Conservation (phyloP, 2,113 vertebrate species). For the Chiloscyllium plagiosum region DNA sequence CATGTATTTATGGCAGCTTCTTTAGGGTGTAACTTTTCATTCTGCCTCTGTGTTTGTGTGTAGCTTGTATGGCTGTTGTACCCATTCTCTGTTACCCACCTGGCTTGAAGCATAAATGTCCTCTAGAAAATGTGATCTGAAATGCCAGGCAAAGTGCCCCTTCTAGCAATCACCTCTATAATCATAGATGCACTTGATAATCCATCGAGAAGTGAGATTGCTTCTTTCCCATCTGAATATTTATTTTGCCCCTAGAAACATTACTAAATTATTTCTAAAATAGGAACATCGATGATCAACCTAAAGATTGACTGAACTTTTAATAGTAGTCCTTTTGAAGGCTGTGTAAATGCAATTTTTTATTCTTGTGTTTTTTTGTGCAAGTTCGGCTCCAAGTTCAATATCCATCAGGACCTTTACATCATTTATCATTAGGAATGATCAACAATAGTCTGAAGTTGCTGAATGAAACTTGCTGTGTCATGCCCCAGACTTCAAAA, state of each 20-base stretch:
- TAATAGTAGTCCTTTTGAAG: neutral
- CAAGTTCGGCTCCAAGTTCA: neutral
- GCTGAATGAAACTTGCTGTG: neutral
- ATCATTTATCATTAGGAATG: neutral
- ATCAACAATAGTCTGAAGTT: neutral
- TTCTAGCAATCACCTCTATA: neutral
- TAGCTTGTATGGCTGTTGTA: neutral
- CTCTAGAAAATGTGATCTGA: neutral
- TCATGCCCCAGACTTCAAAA: neutral
- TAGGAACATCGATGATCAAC: neutral
- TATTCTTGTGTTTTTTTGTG: neutral
- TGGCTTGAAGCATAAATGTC: neutral
- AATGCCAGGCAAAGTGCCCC: neutral
- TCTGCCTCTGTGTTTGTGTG: neutral
- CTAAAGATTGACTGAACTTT: neutral
- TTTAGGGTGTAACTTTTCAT: neutral
- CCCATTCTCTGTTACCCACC: neutral
- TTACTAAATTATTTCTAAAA: neutral
- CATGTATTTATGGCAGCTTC: neutral
- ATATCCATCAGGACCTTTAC: neutral
- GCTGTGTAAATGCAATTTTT: neutral
- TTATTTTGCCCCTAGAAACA: neutral
- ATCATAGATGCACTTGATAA: neutral
- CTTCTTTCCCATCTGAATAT: neutral
- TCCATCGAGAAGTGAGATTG: neutral